These are phyloP conservation scores for Crotalus viridis DNA, from an alignment of 2,113 vertebrate genomes.

Conservation along the genomic window DNA sequence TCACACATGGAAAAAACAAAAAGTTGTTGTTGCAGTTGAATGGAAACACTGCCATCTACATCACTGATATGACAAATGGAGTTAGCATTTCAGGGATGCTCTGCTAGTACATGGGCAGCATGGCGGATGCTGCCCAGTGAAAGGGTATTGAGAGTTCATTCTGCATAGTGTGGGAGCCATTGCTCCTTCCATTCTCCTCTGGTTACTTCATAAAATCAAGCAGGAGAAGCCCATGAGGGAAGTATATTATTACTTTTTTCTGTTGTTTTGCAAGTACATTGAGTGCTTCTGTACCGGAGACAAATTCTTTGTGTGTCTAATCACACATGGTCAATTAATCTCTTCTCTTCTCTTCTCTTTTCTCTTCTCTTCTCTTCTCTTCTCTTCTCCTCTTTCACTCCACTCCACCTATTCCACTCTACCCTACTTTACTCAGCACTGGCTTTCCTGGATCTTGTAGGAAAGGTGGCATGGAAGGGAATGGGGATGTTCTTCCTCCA, in stretches of 20 bases:
- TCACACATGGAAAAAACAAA: background rate
- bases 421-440: background rate
- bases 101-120: background rate
- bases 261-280: background rate
- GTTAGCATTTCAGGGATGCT: background rate
- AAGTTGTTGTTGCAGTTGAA: background rate
- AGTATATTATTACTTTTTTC: background rate
- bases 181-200: background rate
- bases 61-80: background rate
- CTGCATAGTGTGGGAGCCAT: background rate
- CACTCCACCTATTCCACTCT: no score
- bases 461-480: background rate
- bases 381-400: background rate
- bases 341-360: background rate
- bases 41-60: no score
- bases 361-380: background rate
- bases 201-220: background rate
- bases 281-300: background rate
- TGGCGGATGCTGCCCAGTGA: background rate
- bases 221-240: background rate
- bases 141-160: background rate
- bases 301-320: background rate
- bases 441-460: background rate
- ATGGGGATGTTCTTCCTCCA: background rate
- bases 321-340: background rate